Base-by-base conservation (phyloP, 2,888 invertebrate genomes). In the Macrophya annulata region DNA sequence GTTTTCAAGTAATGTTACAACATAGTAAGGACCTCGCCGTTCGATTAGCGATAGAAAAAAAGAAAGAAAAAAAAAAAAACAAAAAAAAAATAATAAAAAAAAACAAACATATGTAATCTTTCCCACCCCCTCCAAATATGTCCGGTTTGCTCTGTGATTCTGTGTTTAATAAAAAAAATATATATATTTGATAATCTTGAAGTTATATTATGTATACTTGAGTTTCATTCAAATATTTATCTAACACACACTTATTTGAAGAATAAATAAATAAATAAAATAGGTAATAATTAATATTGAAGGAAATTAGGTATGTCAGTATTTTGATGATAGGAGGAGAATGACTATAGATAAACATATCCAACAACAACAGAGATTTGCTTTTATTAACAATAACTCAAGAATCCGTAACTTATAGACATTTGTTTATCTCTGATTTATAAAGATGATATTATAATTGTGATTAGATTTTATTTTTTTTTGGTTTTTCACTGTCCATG, bases 91-190 rank as follows among this genome's bases (percentile, higher is more conserved):
- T 86, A 62, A 85, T 86, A 85, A 86, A 85, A 86, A 74, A 82
- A 86, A 86, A 87, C 17, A 25, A 31, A 31, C 17, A 55, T 88
- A 89, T 90, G 89, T 90, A 90, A 90, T 87, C 90, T 92, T 90
- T 90, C 90, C 90, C 89, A 88, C 89, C 90, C 91, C 90, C 90
- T 89, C 89, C 31, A 31, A 89, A 91, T 87, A 91, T 92, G 92
- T 93, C 92, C 92, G 92, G 92, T 91, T 92, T 92, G 91, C 91
- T 93, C 92, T 93, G 92, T 92, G 93, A 93, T 92, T 93, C 90
- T 92, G 92, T 92, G 92, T 92, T 92, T 92, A 91, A 92, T 92
- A 92, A 92, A 91, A 90, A 89, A 86, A 88, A 88, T 89, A 89
- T 90, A 89, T 89, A 90, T 89, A 89, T 90, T 89, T 90, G 89